These are phyloP conservation scores for Lophotriccus pileatus DNA, from an alignment of 2,797 vertebrate species.

Conservation along the genomic window DNA sequence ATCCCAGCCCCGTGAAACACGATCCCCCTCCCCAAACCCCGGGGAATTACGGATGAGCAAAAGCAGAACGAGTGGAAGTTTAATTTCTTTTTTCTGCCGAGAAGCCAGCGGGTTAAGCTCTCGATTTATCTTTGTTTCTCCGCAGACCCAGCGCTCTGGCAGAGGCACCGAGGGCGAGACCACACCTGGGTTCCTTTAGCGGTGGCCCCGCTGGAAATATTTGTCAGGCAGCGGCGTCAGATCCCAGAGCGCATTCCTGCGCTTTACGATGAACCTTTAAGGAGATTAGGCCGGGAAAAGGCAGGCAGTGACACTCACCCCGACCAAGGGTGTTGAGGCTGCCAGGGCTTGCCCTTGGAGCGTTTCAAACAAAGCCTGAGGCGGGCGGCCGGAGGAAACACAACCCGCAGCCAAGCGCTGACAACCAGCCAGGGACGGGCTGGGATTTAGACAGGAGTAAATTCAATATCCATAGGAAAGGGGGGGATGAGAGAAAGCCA, in stretches of 20 bases:
- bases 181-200: slow-evolving; percentile 67
- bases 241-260: slow-evolving; percentile 67
- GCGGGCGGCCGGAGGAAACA: slow-evolving; percentile 2
- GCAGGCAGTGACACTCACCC: slow-evolving; percentile 42
- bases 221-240: slow-evolving; percentile 64
- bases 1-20: slow-evolving; percentile 50
- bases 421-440: background rate
- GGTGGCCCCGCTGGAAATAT: slow-evolving; percentile 64
- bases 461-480: background rate
- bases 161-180: slow-evolving; percentile 44
- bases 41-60: slow-evolving; percentile 54
- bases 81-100: slow-evolving; percentile 18
- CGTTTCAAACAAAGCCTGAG: slow-evolving; percentile 19
- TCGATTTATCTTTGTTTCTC: slow-evolving; percentile 70
- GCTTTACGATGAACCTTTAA: slow-evolving; percentile 65
- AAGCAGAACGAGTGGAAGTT: slow-evolving; percentile 62
- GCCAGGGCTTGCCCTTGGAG: slow-evolving; percentile 36
- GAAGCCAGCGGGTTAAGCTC: slow-evolving; percentile 69
- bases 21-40: background rate
- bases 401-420: background rate
- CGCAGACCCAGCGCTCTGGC: slow-evolving; percentile 35
- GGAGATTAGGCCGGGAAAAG: slow-evolving; percentile 47
- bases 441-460: background rate
- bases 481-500: background rate
- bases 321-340: background rate